Evolutionary conservation across 2,797 vertebrate genomes (phyloP).

Genomic region (Lerista edwardsae): DNA sequence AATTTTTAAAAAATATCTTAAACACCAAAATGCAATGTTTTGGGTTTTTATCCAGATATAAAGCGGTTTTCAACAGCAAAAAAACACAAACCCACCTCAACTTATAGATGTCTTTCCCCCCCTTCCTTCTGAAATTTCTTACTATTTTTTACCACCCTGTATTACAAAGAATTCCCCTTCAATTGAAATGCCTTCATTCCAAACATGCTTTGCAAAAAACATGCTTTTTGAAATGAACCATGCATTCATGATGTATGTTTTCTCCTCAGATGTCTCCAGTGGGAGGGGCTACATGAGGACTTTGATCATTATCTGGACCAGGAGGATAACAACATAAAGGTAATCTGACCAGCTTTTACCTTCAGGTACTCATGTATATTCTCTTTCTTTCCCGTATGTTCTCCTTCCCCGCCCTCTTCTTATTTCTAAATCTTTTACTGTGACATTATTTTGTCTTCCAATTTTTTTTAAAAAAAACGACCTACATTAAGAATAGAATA

Average conservation of each 20-base stretch:
- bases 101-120: constrained; percentile 17
- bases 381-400: not conserved
- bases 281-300: constrained; percentile 64
- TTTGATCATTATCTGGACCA: constrained; percentile 72
- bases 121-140: not conserved
- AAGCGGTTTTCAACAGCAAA: too few species aligned
- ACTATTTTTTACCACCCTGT: constrained; percentile 47
- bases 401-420: not conserved
- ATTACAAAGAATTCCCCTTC: constrained; percentile 45
- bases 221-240: constrained; percentile 62
- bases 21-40: too few species aligned
- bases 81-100: too few species aligned
- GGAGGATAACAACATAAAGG: constrained; percentile 61
- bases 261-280: constrained; percentile 61
- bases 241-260: constrained; percentile 70
- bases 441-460: not conserved
- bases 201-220: constrained; percentile 55
- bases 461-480: not conserved
- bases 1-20: too few species aligned
- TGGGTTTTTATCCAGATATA: too few species aligned
- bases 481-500: too few species aligned
- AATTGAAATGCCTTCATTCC: constrained; percentile 44
- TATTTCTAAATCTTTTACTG: constrained; percentile 7
- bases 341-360: constrained; percentile 51
- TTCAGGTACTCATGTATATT: constrained; percentile 22